Percentiles rank a stretch among this genome's conserved stretches.
Conservation (phyloP, 35 echinoderm and acorn worm genomes). For the Acanthaster planci region DNA sequence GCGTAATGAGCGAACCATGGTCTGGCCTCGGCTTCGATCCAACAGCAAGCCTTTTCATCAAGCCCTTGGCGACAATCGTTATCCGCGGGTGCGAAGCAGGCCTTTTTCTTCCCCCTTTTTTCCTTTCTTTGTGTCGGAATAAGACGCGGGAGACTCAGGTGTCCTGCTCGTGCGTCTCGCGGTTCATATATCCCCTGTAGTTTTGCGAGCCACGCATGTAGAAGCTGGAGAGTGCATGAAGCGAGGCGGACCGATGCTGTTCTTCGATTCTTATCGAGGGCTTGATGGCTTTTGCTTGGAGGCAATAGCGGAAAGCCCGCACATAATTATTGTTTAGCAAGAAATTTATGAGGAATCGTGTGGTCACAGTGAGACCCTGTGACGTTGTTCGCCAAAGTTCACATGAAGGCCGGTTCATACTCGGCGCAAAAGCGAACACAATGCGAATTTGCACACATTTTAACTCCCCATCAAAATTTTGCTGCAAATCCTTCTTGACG, state of each 20-base stretch:
- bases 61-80: conserved; percentile 7
- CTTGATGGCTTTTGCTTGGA: background rate
- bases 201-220: background rate
- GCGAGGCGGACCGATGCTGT: background rate
- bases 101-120: background rate
- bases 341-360: too few species aligned
- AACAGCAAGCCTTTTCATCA: conserved; percentile 16
- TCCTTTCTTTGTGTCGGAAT: background rate
- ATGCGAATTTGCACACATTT: too few species aligned
- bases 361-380: too few species aligned
- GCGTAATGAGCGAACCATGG: background rate
- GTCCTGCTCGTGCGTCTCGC: too few species aligned
- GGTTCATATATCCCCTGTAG: too few species aligned
- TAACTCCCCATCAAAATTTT: too few species aligned
- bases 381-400: too few species aligned
- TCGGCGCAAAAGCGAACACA: too few species aligned
- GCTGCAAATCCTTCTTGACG: too few species aligned
- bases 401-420: too few species aligned
- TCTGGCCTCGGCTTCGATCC: conserved; percentile 21
- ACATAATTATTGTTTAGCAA: too few species aligned
- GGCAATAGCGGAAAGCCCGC: background rate
- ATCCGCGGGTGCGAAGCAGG: background rate
- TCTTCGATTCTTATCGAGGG: conserved; percentile 19
- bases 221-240: background rate
- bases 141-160: too few species aligned